Percentiles rank a stretch among this genome's conserved stretches.
Evolutionary conservation across 2,797 vertebrate species (phyloP).

Genomic region (Spheniscus humboldti): DNA sequence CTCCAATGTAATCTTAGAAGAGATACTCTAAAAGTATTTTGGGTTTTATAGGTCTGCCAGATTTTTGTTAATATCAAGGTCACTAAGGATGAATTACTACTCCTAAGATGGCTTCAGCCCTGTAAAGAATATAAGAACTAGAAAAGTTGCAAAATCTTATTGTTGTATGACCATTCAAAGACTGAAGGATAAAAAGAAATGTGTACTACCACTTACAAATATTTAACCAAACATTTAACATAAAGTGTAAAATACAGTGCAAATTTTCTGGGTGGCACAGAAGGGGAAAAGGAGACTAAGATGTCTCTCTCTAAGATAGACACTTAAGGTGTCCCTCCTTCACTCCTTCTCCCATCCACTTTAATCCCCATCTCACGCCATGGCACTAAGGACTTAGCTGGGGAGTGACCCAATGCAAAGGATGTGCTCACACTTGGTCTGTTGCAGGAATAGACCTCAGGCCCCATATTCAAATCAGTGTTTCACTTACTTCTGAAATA

Average conservation of each 20-base stretch:
- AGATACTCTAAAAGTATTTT: not conserved
- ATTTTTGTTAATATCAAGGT: constrained; percentile 18
- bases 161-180: not conserved
- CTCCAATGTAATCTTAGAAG: not conserved
- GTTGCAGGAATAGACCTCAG: not conserved
- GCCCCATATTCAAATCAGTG: not conserved
- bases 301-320: not conserved
- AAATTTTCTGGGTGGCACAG: not conserved
- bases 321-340: not conserved
- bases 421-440: not conserved
- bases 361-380: not conserved
- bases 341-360: not conserved
- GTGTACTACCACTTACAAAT: not conserved
- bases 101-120: not conserved
- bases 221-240: not conserved
- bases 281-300: not conserved
- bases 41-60: constrained; percentile 11
- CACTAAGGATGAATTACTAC: not conserved
- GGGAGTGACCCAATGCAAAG: not conserved
- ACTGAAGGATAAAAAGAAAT: not conserved
- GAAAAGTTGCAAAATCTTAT: not conserved
- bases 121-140: not conserved
- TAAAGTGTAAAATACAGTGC: not conserved
- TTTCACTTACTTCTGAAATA: not conserved
- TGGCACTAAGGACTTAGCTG: not conserved